These are phyloP conservation scores for Pollenia angustigena DNA, from an alignment of 2,888 invertebrate genomes.

Conservation along the genomic window DNA sequence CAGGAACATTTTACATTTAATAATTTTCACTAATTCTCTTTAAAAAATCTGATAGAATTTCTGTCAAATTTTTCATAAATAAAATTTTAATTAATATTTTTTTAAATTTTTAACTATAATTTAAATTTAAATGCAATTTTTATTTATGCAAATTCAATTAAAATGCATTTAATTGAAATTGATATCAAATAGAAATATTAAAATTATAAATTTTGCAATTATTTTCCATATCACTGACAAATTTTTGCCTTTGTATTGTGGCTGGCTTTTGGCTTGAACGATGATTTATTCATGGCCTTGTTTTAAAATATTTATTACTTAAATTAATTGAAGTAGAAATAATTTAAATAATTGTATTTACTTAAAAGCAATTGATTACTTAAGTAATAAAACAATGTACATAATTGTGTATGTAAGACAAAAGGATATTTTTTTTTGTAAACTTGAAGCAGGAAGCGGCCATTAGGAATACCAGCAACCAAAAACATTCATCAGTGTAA, in stretches of 20 bases:
- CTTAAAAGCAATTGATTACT: neutral
- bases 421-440: no score
- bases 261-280: neutral
- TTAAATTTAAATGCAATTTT: neutral
- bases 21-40: no score
- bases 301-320: neutral
- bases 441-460: no score
- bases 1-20: no score
- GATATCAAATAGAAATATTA: slow-evolving; percentile 2
- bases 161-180: neutral
- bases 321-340: slow-evolving; percentile 27
- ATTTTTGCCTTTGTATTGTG: neutral
- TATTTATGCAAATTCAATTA: neutral
- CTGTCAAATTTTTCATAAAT: no score
- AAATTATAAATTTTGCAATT: slow-evolving; percentile 27
- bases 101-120: no score
- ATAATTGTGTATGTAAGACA: no score
- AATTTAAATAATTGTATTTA: neutral
- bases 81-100: no score
- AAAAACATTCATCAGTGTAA: no score
- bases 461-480: no score
- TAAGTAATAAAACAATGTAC: neutral
- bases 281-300: neutral
- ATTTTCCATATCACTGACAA: slow-evolving; percentile 40
- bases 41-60: no score